A percentile compares a stretch with the other conserved stretches of the same genome.
phyloP scores from a whole-genome alignment of 2,113 vertebrate genomes.

The Promerops cafer region DNA sequence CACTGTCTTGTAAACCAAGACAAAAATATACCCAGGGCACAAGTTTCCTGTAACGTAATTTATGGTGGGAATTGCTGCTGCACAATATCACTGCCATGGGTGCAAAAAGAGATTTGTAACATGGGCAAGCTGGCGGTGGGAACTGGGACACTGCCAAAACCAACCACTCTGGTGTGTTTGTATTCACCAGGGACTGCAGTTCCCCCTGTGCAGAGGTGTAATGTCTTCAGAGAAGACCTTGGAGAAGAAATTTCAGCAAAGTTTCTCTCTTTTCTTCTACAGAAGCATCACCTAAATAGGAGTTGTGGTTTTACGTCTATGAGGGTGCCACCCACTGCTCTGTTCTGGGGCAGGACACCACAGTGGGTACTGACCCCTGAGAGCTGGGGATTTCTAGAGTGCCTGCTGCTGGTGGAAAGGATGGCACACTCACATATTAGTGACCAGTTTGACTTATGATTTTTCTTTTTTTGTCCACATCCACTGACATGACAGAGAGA shows the following conservation, averaged over 20 bases:
- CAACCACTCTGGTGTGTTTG: not conserved
- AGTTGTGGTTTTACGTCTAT: rapidly evolving
- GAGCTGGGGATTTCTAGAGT: not conserved
- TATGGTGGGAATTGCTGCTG: not conserved
- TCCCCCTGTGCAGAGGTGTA: not conserved
- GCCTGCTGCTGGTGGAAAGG: not conserved
- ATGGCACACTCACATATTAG: not conserved
- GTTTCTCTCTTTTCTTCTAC: not conserved
- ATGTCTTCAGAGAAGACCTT: not conserved
- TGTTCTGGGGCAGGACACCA: not conserved
- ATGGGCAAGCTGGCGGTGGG: not conserved
- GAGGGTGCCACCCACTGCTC: not conserved
- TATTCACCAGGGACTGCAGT: not conserved
- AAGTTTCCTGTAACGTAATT: not conserved
- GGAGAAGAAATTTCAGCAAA: not conserved
- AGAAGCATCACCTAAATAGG: not conserved
- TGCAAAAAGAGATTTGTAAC: not conserved
- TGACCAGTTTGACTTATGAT: not conserved
- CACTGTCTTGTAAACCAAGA: no score
- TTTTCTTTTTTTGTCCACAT: not conserved
- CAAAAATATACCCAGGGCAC: not conserved
- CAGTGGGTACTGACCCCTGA: rapidly evolving
- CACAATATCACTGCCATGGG: no score
- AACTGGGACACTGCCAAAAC: not conserved
- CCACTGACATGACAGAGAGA: not conserved